Evolutionary conservation across 2,888 invertebrate genomes (phyloP), one percentile per base, ranked within the genome.

Genomic region (Sclerodermus sp.): DNA sequence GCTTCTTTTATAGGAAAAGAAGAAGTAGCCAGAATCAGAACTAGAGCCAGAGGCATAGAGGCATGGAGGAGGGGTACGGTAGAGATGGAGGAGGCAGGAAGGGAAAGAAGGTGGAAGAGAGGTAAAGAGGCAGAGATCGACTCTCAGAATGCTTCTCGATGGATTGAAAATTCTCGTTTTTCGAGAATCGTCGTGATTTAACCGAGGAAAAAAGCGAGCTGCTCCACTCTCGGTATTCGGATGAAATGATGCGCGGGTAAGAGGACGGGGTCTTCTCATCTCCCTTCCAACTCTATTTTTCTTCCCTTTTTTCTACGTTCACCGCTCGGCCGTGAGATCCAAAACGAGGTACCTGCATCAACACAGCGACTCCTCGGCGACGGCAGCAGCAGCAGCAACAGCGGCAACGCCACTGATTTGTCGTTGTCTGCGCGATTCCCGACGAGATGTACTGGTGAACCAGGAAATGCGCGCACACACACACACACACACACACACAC

Each of bases 171-270:
- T 38, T 39, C 32, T 41, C 23, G 12, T 39, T 45, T 49, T 15
- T 18, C 48, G 45, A 53, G 56, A 66, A 57, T 53, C 55, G 51
- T 47, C 41, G 47, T 57, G 63, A 60, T 62, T 66, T 61, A 53
- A 55, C 53, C 61, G 39, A 38, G 14, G 46, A 46, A 16, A 51
- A 46, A 46, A 46, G 15, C 30, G 44, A 32, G 50, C 18, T 34
- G 47, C 40, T 29, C 32, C 36, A 43, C 40, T 40, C 46, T 32
- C 54, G 40, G 55, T 57, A 64, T 71, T 70, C 61, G 66, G 54
- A 67, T 58, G 69, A 72, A 71, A 71, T 65, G 68, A 69, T 64
- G 69, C 66, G 67, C 62, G 57, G 63, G 56, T 67, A 69, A 71
- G 67, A 65, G 67, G 58, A 42, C 54, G 46, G n/a, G n/a, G 46